Base-by-base conservation (phyloP, 2,888 invertebrate species). In the Leptinotarsa juncta region DNA sequence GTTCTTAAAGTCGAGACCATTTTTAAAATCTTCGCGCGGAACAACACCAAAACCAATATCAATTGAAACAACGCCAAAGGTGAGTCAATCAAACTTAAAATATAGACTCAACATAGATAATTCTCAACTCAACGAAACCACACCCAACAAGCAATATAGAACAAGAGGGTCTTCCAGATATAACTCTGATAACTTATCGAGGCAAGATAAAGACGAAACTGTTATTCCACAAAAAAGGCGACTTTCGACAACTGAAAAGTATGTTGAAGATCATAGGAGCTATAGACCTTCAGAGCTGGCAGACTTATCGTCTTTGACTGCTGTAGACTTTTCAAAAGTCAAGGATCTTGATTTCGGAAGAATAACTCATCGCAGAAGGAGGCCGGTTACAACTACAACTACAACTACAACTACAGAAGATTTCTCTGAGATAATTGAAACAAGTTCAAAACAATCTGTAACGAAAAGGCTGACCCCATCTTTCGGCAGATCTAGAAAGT, bases 251-350 rank as follows among this genome's bases (percentile, higher is more conserved):
- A 82, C 85, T 5, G 84, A 83, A 77, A 76, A 76, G 57, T 67
- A 84, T 57, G 81, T 84, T 2, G 83, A 83, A 51, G 78, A 82
- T 5, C 79, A 82, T 65, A 79, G 88, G 67, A 84, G 82, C 53
- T 88, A 84, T 79, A 82, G 88, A 76, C 88, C 88, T 10, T 81
- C 83, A 0, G 85, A 85, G 78, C 79, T 87, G n/a, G 89, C 90
- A 75, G 91, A 91, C 83, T 82, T 90, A 18, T 87, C 90, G 65
- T 91, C 91, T 3, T 84, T 91, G 65, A 91, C 90, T 2, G 89
- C 91, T 1, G 86, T 89, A 26, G 91, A 92, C 80, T 84, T 86
- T 73, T 76, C 76, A 57, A 78, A 79, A 42, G 62, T 81, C 3
- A 80, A 81, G 75, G 82, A 80, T 10, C 67, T 80, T 7, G 76